phyloP scores from a whole-genome alignment of 2,797 vertebrate species.

The Danio albolineatus region DNA sequence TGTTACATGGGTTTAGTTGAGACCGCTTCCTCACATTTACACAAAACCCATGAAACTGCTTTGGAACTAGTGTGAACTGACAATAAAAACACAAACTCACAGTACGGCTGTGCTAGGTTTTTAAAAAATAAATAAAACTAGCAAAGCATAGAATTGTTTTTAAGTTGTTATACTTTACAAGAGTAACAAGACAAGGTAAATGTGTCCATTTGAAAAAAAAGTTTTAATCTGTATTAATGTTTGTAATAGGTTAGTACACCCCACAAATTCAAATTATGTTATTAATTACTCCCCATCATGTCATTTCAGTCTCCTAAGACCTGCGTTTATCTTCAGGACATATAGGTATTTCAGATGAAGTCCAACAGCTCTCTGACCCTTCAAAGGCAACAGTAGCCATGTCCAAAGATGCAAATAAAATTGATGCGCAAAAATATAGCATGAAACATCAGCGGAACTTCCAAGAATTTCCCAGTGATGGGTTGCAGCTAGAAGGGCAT shows the following conservation, averaged over 20 bases:
- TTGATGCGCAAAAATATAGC: no score
- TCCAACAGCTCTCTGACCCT: no score
- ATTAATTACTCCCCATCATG: no score
- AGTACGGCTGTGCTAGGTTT: background rate
- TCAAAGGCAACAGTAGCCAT: no score
- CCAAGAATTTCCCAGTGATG: no score
- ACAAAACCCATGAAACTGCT: constrained; percentile 29
- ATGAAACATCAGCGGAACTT: no score
- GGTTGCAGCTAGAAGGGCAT: no score
- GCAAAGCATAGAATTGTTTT: background rate
- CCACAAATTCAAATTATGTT: no score
- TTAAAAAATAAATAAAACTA: background rate
- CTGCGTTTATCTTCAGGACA: no score
- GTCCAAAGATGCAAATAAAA: no score
- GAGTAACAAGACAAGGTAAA: background rate
- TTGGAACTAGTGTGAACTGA: constrained; percentile 6
- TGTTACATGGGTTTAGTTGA: constrained; percentile 28
- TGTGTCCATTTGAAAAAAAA: background rate
- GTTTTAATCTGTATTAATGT: background rate
- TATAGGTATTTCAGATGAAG: no score
- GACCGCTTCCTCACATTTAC: background rate
- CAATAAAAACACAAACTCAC: background rate
- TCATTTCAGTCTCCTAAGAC: no score
- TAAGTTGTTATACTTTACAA: background rate
- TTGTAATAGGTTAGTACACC: background rate